These are phyloP conservation scores for Rhinichthys klamathensis DNA, from an alignment of 2,113 vertebrate species.

Conservation along the genomic window DNA sequence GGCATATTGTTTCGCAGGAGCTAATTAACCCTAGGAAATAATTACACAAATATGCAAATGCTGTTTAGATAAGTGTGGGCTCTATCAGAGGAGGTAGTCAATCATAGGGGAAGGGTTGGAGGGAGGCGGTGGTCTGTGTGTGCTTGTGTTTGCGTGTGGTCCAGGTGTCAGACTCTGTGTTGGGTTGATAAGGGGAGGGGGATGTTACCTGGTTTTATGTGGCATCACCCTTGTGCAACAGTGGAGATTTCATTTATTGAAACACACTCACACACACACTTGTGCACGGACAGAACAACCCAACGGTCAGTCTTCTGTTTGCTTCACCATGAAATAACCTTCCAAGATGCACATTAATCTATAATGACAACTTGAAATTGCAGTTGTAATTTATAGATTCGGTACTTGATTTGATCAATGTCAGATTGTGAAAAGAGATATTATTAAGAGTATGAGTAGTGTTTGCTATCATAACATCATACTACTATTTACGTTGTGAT, in stretches of 20 bases:
- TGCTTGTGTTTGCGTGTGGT: slow-evolving; percentile 36
- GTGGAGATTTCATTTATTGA: slow-evolving; percentile 38
- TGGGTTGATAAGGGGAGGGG: slow-evolving; percentile 72
- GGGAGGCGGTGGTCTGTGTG: slow-evolving; percentile 42
- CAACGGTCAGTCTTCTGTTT: slow-evolving; percentile 22
- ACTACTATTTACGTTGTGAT: too few relatives aligned
- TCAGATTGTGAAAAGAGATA: too few relatives aligned
- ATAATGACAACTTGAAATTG: not conserved
- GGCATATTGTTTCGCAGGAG: slow-evolving; percentile 87
- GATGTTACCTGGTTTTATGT: slow-evolving; percentile 48
- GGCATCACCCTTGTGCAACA: slow-evolving; percentile 39
- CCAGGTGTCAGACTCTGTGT: slow-evolving; percentile 78
- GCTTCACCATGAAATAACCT: not conserved
- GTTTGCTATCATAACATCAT: too few relatives aligned
- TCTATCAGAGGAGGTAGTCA: slow-evolving; percentile 90
- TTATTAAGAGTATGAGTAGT: too few relatives aligned
- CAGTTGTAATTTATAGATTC: not conserved
- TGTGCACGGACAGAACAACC: slow-evolving; percentile 15
- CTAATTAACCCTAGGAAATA: slow-evolving; percentile 99
- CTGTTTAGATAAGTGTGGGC: slow-evolving; percentile 88
- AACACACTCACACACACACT: slow-evolving; percentile 8
- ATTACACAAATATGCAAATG: slow-evolving; percentile 99
- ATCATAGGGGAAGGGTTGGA: slow-evolving; percentile 76
- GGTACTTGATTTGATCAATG: too few relatives aligned
- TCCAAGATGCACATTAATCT: not conserved